Evolutionary conservation across 2,113 vertebrate genomes (phyloP).

Genomic region (Delphinus delphis): DNA sequence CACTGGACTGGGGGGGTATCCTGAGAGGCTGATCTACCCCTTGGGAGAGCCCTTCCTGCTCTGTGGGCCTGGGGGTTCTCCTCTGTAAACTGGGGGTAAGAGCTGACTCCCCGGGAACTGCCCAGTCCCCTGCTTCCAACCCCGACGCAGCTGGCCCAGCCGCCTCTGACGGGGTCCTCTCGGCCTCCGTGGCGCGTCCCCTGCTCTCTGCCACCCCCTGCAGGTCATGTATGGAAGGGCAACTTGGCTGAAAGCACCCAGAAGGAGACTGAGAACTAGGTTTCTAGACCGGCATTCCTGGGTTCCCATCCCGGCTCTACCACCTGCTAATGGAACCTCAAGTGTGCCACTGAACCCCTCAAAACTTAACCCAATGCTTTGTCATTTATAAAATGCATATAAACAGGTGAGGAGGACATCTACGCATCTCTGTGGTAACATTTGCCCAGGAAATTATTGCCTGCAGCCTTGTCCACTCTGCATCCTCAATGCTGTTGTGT

Average conservation of each 20-base stretch:
- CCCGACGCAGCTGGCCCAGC: not conserved
- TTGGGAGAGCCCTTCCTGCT: not conserved
- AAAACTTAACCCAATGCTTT: not conserved
- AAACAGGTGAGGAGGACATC: not conserved
- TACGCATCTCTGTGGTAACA: not conserved
- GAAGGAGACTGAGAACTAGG: not conserved
- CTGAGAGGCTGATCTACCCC: not conserved
- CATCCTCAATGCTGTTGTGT: too few relatives aligned
- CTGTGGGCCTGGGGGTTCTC: not conserved
- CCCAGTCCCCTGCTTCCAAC: not conserved
- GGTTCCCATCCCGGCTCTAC: not conserved
- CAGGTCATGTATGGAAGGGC: conserved; percentile 8
- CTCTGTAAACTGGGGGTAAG: not conserved
- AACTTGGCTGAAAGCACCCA: not conserved
- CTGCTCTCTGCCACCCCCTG: conserved; percentile 50
- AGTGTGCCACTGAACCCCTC: not conserved
- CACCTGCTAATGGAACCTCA: not conserved
- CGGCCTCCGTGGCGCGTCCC: rapidly evolving
- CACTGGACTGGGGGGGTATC: not conserved
- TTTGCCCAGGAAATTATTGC: not conserved
- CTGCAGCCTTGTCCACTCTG: not conserved
- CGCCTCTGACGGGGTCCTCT: not conserved
- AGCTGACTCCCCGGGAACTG: too few relatives aligned
- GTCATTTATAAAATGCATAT: not conserved
- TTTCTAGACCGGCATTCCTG: not conserved